Percentiles rank a stretch among this genome's conserved stretches.
Conservation (phyloP, 2,888 invertebrate species). For the Adelphocoris suturalis region DNA sequence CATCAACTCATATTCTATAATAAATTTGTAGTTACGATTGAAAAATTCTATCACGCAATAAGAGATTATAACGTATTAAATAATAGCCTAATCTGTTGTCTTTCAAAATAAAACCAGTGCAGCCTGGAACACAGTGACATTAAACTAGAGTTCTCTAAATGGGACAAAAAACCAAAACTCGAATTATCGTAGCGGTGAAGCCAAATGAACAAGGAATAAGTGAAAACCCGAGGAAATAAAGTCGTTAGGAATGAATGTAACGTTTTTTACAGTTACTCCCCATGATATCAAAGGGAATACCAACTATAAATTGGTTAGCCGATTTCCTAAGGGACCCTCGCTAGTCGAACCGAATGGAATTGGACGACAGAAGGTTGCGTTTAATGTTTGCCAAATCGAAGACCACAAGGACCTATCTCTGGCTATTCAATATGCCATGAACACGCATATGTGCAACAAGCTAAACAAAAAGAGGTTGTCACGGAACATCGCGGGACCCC, state of each 20-base stretch:
- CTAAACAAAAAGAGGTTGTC: neutral
- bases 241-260: conserved; percentile 8
- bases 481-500: conserved; percentile 25
- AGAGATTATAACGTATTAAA: too few species aligned
- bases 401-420: conserved; percentile 4
- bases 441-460: conserved; percentile 42
- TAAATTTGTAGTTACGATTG: too few species aligned
- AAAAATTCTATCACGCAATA: too few species aligned
- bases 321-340: conserved; percentile 21
- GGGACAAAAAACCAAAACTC: neutral
- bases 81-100: too few species aligned
- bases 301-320: conserved; percentile 21
- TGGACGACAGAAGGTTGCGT: neutral
- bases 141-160: too few species aligned
- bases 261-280: neutral
- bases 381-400: conserved; percentile 31
- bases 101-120: too few species aligned
- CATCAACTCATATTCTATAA: too few species aligned
- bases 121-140: too few species aligned
- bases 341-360: neutral
- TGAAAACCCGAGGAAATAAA: neutral
- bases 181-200: neutral
- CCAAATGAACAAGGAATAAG: too few species aligned
- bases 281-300: conserved; percentile 22
- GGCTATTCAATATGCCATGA: conserved; percentile 26